Conservation (phyloP, 2,797 vertebrate species). For the Petrocephalus schoutedeni region DNA sequence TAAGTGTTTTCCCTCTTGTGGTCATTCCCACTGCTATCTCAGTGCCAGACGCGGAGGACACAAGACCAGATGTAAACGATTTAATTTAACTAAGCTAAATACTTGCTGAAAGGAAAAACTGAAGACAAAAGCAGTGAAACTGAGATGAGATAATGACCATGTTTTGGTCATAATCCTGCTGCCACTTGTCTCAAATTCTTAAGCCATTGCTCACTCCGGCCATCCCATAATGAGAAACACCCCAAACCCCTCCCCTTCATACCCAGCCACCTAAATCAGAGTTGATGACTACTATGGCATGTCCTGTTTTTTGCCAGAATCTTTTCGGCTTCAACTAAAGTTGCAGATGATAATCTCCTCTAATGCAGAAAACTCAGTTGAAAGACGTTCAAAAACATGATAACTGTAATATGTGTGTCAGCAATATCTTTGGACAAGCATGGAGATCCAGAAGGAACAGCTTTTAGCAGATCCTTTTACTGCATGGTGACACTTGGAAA, state of each 20-base stretch:
- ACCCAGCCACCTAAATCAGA: neutral
- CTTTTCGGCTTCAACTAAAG: neutral
- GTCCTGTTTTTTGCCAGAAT: neutral
- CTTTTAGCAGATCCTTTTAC: neutral
- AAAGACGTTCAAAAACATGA: neutral
- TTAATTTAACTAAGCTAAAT: neutral
- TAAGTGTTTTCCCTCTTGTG: neutral
- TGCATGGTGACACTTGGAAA: neutral
- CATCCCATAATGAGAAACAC: conserved; percentile 1
- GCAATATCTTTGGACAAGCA: neutral
- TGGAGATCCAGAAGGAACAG: neutral
- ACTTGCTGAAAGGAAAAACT: neutral
- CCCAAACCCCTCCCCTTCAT: neutral
- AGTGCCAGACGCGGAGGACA: neutral
- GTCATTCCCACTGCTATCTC: neutral
- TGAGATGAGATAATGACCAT: neutral
- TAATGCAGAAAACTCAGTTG: neutral
- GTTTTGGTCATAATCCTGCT: neutral
- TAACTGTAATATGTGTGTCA: neutral
- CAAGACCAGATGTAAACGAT: neutral
- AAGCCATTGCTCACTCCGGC: neutral
- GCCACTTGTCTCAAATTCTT: neutral
- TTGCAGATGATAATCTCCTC: neutral
- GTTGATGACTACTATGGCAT: neutral
- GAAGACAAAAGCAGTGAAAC: neutral